phyloP scores from a whole-genome alignment of 2,888 invertebrate species.

The Gryllus longicercus region DNA sequence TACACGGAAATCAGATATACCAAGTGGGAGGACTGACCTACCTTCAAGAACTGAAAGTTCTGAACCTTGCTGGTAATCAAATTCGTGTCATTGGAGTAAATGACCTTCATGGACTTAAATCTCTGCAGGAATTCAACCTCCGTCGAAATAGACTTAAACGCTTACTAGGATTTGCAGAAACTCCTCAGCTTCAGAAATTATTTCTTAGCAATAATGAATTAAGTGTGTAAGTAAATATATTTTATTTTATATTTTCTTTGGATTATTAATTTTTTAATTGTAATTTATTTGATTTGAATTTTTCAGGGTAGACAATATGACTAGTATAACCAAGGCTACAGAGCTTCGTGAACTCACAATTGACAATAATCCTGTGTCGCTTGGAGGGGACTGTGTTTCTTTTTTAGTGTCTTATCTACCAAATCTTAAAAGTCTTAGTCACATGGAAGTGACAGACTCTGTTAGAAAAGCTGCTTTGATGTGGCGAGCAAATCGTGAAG shows the following conservation, averaged over 20 bases:
- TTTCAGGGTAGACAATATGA: conserved; percentile 78
- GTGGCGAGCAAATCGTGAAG: conserved; percentile 76
- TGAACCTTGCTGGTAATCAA: conserved; percentile 91
- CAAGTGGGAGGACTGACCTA: conserved; percentile 67
- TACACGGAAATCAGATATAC: conserved; percentile 86
- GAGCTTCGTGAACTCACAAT: conserved; percentile 79
- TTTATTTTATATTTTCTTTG: conserved; percentile 2
- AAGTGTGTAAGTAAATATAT: conserved; percentile 52
- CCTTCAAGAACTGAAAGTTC: conserved; percentile 75
- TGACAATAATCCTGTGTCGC: conserved; percentile 78
- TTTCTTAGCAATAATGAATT: conserved; percentile 81
- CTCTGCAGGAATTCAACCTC: conserved; percentile 82
- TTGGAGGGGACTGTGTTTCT: conserved; percentile 76
- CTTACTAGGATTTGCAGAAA: conserved; percentile 74
- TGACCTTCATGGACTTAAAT: conserved; percentile 73
- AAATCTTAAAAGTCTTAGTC: conserved; percentile 66
- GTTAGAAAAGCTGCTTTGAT: conserved; percentile 73
- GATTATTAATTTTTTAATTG: conserved; percentile 20
- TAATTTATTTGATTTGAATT: not conserved
- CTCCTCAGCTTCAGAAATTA: conserved; percentile 70
- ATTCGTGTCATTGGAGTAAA: conserved; percentile 70
- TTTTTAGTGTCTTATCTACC: conserved; percentile 78
- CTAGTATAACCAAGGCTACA: conserved; percentile 71
- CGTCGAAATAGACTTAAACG: conserved; percentile 79
- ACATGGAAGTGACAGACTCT: conserved; percentile 57